These are phyloP conservation scores for Pygoscelis antarcticus DNA, from an alignment of 2,113 vertebrate genomes.

Conservation along the genomic window DNA sequence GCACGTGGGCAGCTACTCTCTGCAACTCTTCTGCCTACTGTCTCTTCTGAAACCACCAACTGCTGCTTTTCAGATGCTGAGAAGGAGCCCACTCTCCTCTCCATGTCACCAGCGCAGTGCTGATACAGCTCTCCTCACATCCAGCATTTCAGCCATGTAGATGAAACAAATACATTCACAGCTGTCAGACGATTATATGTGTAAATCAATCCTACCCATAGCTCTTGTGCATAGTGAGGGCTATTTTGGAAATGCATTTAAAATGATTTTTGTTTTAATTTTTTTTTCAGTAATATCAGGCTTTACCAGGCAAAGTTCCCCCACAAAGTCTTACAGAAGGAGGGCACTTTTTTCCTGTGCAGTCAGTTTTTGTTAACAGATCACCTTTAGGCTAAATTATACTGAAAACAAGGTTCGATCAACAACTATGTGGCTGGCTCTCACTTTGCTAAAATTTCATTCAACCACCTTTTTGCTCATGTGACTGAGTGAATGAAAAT, in stretches of 20 bases:
- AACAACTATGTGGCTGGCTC: not conserved
- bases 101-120: not conserved
- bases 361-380: not conserved
- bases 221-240: not conserved
- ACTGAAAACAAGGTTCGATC: not conserved
- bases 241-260: not conserved
- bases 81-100: not conserved
- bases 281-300: too few species aligned
- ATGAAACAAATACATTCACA: not conserved
- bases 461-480: not conserved
- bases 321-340: rapidly evolving
- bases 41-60: not conserved
- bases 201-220: not conserved
- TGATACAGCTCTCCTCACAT: not conserved
- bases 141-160: not conserved
- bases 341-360: not conserved
- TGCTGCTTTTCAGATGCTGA: not conserved
- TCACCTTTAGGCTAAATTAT: not conserved
- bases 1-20: not conserved
- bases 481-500: not conserved
- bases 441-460: rapidly evolving
- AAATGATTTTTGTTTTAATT: not conserved
- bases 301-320: not conserved
- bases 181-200: rapidly evolving
- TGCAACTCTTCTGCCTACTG: not conserved